Percentiles rank a stretch among this genome's conserved stretches.
phyloP scores from a whole-genome alignment of 2,888 invertebrate genomes.

The Agrochola lychnidis region DNA sequence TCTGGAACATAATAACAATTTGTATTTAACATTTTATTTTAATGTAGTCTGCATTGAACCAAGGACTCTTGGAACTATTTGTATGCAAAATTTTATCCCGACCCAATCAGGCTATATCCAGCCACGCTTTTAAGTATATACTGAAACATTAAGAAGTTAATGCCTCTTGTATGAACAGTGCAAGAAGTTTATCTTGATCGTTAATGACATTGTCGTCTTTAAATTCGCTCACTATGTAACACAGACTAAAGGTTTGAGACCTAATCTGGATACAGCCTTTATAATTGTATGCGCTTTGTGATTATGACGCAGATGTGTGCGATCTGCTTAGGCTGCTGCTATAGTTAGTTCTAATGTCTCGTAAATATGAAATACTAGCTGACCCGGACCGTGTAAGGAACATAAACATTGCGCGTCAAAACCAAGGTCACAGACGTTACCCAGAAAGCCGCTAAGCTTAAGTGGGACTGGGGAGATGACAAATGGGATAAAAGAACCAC shows the following conservation, averaged over 20 bases:
- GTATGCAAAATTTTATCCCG: conserved; percentile 55
- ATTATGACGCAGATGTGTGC: neutral
- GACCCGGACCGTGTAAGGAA: neutral
- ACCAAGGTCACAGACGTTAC: no score
- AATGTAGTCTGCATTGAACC: conserved; percentile 24
- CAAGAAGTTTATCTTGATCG: conserved; percentile 46
- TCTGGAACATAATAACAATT: conserved; percentile 36
- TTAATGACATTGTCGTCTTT: conserved; percentile 49
- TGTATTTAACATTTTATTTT: conserved; percentile 37
- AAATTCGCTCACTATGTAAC: conserved; percentile 34
- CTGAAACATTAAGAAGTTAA: conserved; percentile 53
- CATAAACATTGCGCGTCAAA: no score
- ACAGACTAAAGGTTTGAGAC: neutral
- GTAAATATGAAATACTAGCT: neutral
- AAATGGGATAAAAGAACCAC: no score
- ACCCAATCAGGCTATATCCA: conserved; percentile 46
- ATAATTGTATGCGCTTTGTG: neutral
- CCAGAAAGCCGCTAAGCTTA: no score
- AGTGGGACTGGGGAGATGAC: no score
- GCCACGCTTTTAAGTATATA: conserved; percentile 51
- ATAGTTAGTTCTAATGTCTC: neutral
- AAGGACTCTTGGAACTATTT: conserved; percentile 51
- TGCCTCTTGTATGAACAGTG: conserved; percentile 22
- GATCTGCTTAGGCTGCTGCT: neutral
- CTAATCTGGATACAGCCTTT: conserved; percentile 10